These are phyloP conservation scores for Mormoops blainvillei DNA, from an alignment of 2,113 vertebrate genomes.

Conservation along the genomic window DNA sequence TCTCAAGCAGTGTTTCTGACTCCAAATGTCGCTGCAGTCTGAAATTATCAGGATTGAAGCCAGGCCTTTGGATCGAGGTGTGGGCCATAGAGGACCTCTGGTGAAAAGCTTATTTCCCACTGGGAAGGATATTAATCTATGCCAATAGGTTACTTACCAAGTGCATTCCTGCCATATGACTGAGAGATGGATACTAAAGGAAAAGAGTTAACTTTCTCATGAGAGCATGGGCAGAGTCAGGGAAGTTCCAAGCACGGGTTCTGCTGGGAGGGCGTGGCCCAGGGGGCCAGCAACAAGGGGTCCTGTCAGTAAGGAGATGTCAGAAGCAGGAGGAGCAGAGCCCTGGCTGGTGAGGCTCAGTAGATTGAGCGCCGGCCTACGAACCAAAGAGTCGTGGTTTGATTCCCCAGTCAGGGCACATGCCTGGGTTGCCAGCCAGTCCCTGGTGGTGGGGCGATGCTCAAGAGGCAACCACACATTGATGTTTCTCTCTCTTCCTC, in stretches of 20 bases:
- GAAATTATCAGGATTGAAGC: not conserved
- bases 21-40: not conserved
- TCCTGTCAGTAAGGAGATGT: not conserved
- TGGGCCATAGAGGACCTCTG: not conserved
- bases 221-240: fast-evolving
- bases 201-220: not conserved
- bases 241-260: not conserved
- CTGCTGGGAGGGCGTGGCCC: not conserved
- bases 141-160: not conserved
- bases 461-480: too few relatives aligned
- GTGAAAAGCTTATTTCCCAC: not conserved
- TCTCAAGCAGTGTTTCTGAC: not conserved
- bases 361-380: too few relatives aligned
- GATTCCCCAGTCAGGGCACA: too few relatives aligned
- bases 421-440: too few relatives aligned
- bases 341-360: too few relatives aligned
- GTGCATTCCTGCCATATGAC: not conserved
- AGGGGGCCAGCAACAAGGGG: not conserved
- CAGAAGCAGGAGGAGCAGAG: not conserved
- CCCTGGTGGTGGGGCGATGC: too few relatives aligned
- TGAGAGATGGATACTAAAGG: not conserved
- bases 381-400: too few relatives aligned
- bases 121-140: not conserved
- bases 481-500: too few relatives aligned
- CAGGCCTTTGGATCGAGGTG: not conserved